Base-by-base conservation (phyloP, 2,888 invertebrate species). In the Mamestra brassicae region DNA sequence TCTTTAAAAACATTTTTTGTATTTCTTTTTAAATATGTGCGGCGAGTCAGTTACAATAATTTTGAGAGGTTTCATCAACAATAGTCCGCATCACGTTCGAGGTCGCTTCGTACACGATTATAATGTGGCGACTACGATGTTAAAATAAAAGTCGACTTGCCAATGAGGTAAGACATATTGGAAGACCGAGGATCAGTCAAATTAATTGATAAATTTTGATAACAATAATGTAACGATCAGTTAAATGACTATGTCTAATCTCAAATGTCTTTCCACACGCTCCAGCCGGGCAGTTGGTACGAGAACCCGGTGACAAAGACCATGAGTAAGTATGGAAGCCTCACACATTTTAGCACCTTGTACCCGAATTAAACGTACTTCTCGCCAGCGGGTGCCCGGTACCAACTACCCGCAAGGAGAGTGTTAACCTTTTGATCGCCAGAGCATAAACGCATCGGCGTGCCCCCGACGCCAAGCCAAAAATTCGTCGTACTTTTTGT, bases 41-140 rank as follows among this genome's bases (percentile, higher is more conserved):
- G 67, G 73, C 69, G 71, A 66, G 76, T 80, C 57, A 66, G 42
- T 71, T 83, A 81, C 81, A 83, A 80, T 77, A 85, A 80, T 83
- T 79, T 83, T 69, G 70, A 77, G 67, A 81, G 54, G 58, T 63
- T 71, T 36, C 60, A 77, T 75, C 58, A 71, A 71, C 78, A 81
- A 77, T 72, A 76, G 71, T 57, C 71, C 71, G 82, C 77, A 61
- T 78, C 76, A 70, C 73, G 78, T 65, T 76, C 57, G 62, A 78
- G 69, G 74, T 68, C 76, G 75, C 60, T 76, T 76, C 77, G 74
- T 84, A 76, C 62, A 82, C 78, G 68, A 80, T 72, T 67, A 71
- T 45, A 42, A 11, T 17, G 52, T 47, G 52, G 42, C 63, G 38
- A 70, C 45, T 64, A 38, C 11, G 45, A 42, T 60, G 4, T 58